A percentile compares a stretch with the other conserved stretches of the same genome.
Evolutionary conservation across 2,888 invertebrate genomes (phyloP).

Genomic region (Microctonus brassicae): DNA sequence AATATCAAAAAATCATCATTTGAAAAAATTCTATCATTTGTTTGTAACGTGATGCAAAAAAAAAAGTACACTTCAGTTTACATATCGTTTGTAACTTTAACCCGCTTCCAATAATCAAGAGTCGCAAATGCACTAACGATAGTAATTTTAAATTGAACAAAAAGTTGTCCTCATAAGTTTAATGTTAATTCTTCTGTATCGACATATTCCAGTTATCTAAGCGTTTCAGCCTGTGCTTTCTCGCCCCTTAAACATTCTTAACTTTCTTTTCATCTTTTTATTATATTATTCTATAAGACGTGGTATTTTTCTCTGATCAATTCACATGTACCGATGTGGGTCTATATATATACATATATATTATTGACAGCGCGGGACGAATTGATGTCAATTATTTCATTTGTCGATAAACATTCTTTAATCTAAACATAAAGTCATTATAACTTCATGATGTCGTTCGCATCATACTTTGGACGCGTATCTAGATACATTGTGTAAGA

Average conservation of each 20-base stretch:
- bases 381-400: not conserved
- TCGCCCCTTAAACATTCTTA: constrained; percentile 28
- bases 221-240: constrained; percentile 31
- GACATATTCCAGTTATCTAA: not conserved
- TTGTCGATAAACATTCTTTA: no score
- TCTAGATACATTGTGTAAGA: no score
- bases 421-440: no score
- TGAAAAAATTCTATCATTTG: not conserved
- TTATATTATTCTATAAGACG: not conserved
- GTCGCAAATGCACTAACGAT: constrained; percentile 22
- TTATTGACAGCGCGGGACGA: not conserved
- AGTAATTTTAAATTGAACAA: not conserved
- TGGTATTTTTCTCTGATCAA: not conserved
- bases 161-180: constrained; percentile 3
- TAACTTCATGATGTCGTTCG: no score
- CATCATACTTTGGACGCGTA: no score
- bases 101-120: constrained; percentile 31
- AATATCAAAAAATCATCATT: not conserved
- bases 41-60: not conserved
- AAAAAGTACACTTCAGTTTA: not conserved
- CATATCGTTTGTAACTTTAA: not conserved
- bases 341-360: not conserved
- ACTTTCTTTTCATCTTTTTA: constrained; percentile 26
- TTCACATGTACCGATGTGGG: no score
- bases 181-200: not conserved